phyloP scores from a whole-genome alignment of 1,140 invertebrate species.

The Drosophila nigrodunni region DNA sequence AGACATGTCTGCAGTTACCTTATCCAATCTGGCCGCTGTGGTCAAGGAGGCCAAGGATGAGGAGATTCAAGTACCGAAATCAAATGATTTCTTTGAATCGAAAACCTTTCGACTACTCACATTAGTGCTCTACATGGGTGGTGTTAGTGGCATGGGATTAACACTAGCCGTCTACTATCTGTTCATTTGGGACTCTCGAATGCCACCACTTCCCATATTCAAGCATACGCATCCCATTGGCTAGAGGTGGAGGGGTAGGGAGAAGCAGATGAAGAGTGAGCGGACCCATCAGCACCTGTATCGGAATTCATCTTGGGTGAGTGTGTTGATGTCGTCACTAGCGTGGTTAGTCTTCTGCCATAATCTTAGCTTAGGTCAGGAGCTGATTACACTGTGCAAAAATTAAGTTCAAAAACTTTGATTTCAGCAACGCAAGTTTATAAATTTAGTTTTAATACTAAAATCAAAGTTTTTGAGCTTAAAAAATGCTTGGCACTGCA shows the following conservation, averaged over 20 bases:
- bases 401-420: too few relatives aligned
- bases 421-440: too few relatives aligned
- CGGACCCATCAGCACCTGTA: neutral
- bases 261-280: neutral
- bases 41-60: constrained; percentile 77
- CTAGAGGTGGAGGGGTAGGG: constrained; percentile 25
- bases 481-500: too few relatives aligned
- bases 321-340: constrained; percentile 12
- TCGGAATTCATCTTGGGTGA: constrained; percentile 46
- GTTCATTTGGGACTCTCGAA: constrained; percentile 81
- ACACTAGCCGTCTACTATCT: constrained; percentile 78
- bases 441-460: too few relatives aligned
- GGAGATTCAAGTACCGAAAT: constrained; percentile 74
- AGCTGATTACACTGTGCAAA: neutral
- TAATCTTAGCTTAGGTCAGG: constrained; percentile 3
- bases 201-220: constrained; percentile 79
- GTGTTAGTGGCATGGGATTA: constrained; percentile 75
- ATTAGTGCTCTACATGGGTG: constrained; percentile 74
- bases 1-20: neutral
- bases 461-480: too few relatives aligned
- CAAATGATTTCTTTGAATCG: constrained; percentile 78
- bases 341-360: too few relatives aligned
- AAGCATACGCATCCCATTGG: constrained; percentile 83
- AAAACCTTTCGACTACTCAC: constrained; percentile 76
- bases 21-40: constrained; percentile 57